Conservation (phyloP, 1,140 invertebrate genomes). For the Oncopeltus fasciatus region DNA sequence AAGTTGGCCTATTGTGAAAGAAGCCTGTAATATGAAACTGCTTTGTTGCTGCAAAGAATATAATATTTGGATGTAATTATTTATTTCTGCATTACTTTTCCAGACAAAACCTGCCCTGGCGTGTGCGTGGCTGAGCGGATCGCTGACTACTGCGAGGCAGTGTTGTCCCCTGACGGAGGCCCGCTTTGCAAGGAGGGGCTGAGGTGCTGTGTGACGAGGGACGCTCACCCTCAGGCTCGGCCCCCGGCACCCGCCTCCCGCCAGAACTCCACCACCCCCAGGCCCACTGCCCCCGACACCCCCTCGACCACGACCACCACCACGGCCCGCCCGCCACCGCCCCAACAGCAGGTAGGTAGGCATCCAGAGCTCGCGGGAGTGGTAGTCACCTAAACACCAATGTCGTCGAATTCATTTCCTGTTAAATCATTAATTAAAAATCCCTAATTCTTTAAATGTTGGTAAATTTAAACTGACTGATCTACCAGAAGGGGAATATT, state of each 20-base stretch:
- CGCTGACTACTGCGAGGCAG: slow-evolving; percentile 70
- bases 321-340: slow-evolving; percentile 16
- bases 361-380: too few species aligned
- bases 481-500: too few species aligned
- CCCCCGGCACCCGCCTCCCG: slow-evolving; percentile 22
- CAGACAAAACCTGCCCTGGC: slow-evolving; percentile 53
- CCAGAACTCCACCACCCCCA: slow-evolving; percentile 15
- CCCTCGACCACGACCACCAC: slow-evolving; percentile 17
- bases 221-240: slow-evolving; percentile 48
- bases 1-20: too few species aligned
- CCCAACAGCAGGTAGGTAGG: background rate
- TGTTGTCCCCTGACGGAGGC: slow-evolving; percentile 37
- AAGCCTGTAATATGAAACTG: too few species aligned
- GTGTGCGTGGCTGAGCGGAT: slow-evolving; percentile 68
- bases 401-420: too few species aligned
- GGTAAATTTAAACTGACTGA: too few species aligned
- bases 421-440: background rate
- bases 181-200: slow-evolving; percentile 50
- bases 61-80: too few species aligned
- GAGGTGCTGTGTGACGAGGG: slow-evolving; percentile 59
- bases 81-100: too few species aligned
- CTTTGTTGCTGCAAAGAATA: too few species aligned
- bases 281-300: slow-evolving; percentile 17
- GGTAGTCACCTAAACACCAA: too few species aligned
- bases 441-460: too few species aligned